Evolutionary conservation across 2,113 vertebrate species (phyloP).

Genomic region (Myanophis thanlyinensis): DNA sequence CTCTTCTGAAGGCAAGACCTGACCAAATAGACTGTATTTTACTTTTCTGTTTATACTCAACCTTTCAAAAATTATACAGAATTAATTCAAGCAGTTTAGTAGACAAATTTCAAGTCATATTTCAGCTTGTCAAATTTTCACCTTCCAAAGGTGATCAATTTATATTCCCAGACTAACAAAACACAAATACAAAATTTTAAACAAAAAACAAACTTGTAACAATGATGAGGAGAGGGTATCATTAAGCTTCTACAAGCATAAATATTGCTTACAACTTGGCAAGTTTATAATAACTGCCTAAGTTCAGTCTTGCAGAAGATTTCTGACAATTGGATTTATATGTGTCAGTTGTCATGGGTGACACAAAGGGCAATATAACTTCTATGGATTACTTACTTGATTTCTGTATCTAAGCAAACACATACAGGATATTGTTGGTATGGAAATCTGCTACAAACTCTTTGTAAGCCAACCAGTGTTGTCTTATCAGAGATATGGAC

Average conservation of each 20-base stretch:
- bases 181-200: neutral
- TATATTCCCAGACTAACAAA: neutral
- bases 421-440: neutral
- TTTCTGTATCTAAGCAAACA: neutral
- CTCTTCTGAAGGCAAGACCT: conserved; percentile 45
- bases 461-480: neutral
- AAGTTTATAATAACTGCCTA: neutral
- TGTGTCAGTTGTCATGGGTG: neutral
- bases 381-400: neutral
- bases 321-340: neutral
- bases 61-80: conserved; percentile 51
- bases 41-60: conserved; percentile 54
- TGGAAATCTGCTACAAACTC: neutral
- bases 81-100: conserved; percentile 49
- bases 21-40: conserved; percentile 48
- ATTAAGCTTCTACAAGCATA: neutral
- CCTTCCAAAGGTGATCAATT: neutral
- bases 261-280: neutral
- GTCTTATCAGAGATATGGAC: neutral
- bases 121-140: conserved; percentile 29
- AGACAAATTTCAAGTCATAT: conserved; percentile 38
- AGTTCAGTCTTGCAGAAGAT: neutral
- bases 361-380: neutral
- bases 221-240: neutral
- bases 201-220: neutral